Conservation (phyloP, 2,797 vertebrate genomes). For the Cyprinodon diabolis region DNA sequence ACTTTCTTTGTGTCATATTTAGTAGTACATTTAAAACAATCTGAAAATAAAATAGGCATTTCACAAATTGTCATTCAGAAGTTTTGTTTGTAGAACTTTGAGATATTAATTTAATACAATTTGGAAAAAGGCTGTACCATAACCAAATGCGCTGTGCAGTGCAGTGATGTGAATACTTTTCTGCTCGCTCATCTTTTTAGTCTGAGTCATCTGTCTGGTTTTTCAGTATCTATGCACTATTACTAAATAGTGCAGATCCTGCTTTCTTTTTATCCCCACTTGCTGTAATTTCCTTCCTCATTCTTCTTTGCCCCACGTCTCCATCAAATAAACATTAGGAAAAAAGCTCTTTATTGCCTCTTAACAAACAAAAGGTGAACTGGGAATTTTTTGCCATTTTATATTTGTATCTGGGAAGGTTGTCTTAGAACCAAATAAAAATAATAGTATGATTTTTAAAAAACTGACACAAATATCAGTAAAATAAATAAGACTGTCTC, state of each 20-base stretch:
- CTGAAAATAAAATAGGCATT: too few relatives aligned
- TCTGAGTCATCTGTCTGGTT: not conserved
- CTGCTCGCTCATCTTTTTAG: not conserved
- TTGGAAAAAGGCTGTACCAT: too few relatives aligned
- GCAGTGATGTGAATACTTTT: too few relatives aligned
- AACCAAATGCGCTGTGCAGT: too few relatives aligned
- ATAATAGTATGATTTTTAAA: not conserved
- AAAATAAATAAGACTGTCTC: not conserved
- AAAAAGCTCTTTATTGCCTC: constrained; percentile 6
- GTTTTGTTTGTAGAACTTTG: too few relatives aligned
- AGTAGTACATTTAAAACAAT: too few relatives aligned
- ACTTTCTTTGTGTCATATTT: not conserved
- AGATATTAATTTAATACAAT: too few relatives aligned
- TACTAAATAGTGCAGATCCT: not conserved
- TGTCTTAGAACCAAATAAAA: not conserved
- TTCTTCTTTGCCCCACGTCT: constrained; percentile 28
- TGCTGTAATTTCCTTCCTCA: constrained; percentile 11
- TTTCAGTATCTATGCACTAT: not conserved
- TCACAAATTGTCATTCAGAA: too few relatives aligned
- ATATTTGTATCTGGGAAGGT: not conserved
- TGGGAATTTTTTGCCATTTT: not conserved
- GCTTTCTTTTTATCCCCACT: constrained; percentile 17
- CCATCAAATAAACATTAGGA: constrained; percentile 32
- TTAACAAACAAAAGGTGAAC: constrained; percentile 1
- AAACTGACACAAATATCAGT: not conserved